Conservation (phyloP, 2,888 invertebrate species). For the Ormyrus thymus region DNA sequence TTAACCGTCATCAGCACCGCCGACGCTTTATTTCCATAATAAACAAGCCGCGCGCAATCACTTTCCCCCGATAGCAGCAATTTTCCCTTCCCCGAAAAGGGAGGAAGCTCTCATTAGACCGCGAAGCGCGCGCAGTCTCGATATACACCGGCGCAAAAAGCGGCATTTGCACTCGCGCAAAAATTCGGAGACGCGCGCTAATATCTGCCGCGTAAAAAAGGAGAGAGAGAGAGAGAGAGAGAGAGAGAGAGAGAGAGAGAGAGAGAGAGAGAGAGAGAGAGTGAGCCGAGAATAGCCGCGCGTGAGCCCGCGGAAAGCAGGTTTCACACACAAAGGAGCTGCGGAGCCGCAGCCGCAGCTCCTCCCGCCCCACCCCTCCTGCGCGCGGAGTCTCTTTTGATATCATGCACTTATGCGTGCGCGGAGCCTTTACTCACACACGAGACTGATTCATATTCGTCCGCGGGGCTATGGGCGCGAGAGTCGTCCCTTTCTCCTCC, state of each 20-base stretch:
- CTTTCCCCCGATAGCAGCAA: too few relatives aligned
- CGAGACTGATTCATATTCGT: constrained; percentile 23
- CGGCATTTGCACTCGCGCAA: too few relatives aligned
- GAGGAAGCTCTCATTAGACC: too few relatives aligned
- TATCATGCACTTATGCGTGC: constrained; percentile 22
- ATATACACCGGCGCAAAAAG: too few relatives aligned
- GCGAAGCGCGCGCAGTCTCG: too few relatives aligned
- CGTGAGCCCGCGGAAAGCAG: constrained; percentile 52
- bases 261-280: neutral
- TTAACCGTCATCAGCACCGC: too few relatives aligned
- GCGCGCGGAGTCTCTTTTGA: constrained; percentile 11
- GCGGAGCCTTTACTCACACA: neutral
- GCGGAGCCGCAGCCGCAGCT: neutral
- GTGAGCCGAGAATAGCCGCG: constrained; percentile 23
- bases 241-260: neutral
- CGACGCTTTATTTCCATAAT: too few relatives aligned
- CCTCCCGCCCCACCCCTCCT: neutral
- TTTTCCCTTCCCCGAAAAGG: too few relatives aligned
- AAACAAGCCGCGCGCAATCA: too few relatives aligned
- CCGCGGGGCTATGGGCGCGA: too few relatives aligned
- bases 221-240: neutral
- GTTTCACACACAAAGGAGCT: constrained; percentile 34
- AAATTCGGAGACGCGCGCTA: neutral
- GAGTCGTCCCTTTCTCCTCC: neutral
- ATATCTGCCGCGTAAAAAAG: neutral